Evolutionary conservation across 1,140 invertebrate genomes (phyloP), one percentile per base, ranked within the genome.

Genomic region (Whitmania pigra): DNA sequence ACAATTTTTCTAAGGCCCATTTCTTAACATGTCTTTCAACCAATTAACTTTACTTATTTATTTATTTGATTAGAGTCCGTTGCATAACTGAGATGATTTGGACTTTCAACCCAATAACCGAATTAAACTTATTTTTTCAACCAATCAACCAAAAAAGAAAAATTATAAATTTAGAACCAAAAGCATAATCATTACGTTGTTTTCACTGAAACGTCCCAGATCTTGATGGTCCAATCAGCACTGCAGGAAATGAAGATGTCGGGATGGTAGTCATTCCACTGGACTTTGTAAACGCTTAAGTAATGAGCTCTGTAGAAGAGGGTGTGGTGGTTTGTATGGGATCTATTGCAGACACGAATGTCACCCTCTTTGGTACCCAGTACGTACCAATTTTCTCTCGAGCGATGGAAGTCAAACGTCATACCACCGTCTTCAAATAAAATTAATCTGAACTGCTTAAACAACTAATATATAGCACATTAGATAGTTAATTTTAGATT

Each of bases 201-300:
- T n/a, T 63, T 63, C 22, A 63, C 57, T 13, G 57, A 63, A 11
- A n/a, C 15, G 57, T 95, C 91, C 93, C 93, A 96, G 69, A 96
- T 91, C 83, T 95, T 94, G 13, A 96, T 88, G 66, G 90, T 87
- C 92, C 93, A 95, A 79, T 96, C 94, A 15, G 89, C 89, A 72
- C 90, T 90, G 76, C 92, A 94, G 13, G 92, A 92, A 15, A 90
- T 87, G 78, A 93, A 96, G 66, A 97, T 90, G 69, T 87, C 88
- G 15, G 88, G 87, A 80, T 93, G 91, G 78, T 86, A 94, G 77
- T 88, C 87, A 80, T 96, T 96, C 83, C 90, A 96, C 77, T 89
- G 86, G 60, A 96, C 89, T 74, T 76, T 71, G 80, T 93, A 90
- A 4, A 97, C 87, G 0, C 91, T 88, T 87, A 94, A 89, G 77